These are phyloP conservation scores for Chrysodeixis includens DNA, from an alignment of 2,888 invertebrate species.

Conservation along the genomic window DNA sequence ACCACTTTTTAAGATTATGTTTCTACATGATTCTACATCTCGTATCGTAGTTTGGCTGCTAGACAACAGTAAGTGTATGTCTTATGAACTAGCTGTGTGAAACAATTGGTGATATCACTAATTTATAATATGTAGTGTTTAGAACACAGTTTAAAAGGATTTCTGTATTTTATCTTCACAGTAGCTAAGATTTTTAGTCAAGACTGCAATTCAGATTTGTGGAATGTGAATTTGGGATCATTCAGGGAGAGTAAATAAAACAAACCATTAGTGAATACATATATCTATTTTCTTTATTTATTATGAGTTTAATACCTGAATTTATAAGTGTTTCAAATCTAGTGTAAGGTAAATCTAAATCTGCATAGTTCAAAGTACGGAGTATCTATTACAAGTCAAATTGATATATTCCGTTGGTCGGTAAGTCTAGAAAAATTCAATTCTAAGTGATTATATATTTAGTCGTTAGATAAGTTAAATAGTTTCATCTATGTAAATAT, in stretches of 20 bases:
- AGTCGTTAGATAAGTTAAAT: slow-evolving; percentile 44
- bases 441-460: slow-evolving; percentile 39
- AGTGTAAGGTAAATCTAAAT: slow-evolving; percentile 43
- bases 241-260: slow-evolving; percentile 13
- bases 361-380: slow-evolving; percentile 42
- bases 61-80: no score
- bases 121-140: no score
- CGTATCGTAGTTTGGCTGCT: no score
- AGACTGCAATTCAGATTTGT: no score
- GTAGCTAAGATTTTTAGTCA: no score
- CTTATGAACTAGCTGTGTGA: no score
- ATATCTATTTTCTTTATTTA: slow-evolving; percentile 40
- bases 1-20: no score
- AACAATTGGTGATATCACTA: no score
- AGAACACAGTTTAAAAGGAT: no score
- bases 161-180: no score
- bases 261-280: slow-evolving; percentile 40
- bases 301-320: slow-evolving; percentile 31
- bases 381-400: slow-evolving; percentile 44
- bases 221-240: not conserved
- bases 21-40: no score
- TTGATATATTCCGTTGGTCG: slow-evolving; percentile 55
- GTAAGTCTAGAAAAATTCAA: slow-evolving; percentile 50
- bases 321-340: slow-evolving; percentile 43
- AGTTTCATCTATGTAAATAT: slow-evolving; percentile 46